Base-by-base conservation (phyloP, 2,797 vertebrate species). In the Phoxinus dragarum region DNA sequence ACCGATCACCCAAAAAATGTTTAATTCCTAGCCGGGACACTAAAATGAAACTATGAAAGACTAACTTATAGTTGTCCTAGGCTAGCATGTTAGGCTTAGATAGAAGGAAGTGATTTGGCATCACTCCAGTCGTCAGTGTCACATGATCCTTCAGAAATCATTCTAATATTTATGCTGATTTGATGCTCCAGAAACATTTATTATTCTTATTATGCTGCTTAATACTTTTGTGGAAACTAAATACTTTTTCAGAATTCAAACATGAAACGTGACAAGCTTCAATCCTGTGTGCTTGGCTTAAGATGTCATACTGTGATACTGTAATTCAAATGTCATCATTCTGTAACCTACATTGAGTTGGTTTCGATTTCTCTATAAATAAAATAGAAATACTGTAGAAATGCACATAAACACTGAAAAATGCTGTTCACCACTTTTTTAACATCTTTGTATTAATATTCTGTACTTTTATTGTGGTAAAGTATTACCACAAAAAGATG, bases 271-370 rank as follows among this genome's bases (percentile, higher is more conserved):
- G 2, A 76, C 49, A 76, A 56, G 34, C 36, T 59, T 40, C 52
- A 77, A 6, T 27, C 6, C 21, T 38, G 12, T 38, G 21, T 1
- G 12, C 6, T 14, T 40, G 23, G 6, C 11, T 64, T 27, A 27
- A 59, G 38, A 78, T 64, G 61, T 44, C 40, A 79, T 31, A 44
- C 56, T 64, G 56, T 78, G n/a, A 78, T 38, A 8, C 7, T 78
- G 56, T 64, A 56, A 78, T 42, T 61, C 56, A 64, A 64, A 61
- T 40, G 38, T 42, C 76, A 23, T 56, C 54, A 38, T 59, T 77
- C 74, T 19, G 54, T n/a, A 78, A 78, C 36, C 54, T 61, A 19
- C 38, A 61, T 6, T 7, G 16, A 44, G 23, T 59, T 40, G 17
- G 56, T 59, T 64, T 64, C 9, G 8, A 64, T 31, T 79, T 8